These are phyloP conservation scores for Drosophila miranda DNA, from an alignment of 1,140 invertebrate species.

Conservation along the genomic window DNA sequence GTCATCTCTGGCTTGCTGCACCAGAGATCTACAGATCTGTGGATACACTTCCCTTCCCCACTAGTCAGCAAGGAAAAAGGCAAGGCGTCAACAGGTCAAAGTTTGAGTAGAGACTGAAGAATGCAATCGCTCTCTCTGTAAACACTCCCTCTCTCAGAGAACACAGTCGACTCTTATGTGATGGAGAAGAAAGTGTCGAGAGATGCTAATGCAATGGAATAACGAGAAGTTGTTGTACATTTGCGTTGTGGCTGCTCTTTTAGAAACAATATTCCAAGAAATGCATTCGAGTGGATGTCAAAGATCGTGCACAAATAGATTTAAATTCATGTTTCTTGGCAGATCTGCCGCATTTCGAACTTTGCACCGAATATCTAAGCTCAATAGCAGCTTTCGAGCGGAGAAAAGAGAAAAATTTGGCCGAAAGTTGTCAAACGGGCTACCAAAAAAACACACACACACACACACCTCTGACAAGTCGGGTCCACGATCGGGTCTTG, in stretches of 20 bases:
- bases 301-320: slow-evolving; percentile 2
- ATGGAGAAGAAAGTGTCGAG: slow-evolving; percentile 31
- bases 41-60: not conserved
- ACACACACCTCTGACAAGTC: no score
- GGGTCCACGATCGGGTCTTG: no score
- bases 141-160: not conserved
- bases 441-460: slow-evolving; percentile 28
- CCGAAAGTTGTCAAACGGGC: slow-evolving; percentile 46
- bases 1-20: slow-evolving; percentile 2
- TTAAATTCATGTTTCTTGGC: not conserved
- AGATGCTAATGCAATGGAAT: no score
- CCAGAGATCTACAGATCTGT: not conserved
- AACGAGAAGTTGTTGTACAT: no score
- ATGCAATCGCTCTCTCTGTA: not conserved
- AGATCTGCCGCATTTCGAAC: slow-evolving; percentile 24
- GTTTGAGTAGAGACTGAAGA: slow-evolving; percentile 11
- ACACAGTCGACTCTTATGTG: slow-evolving; percentile 8
- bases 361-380: slow-evolving; percentile 49
- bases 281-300: not conserved
- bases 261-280: not conserved
- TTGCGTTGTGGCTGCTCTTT: no score
- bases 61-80: not conserved
- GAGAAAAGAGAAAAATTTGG: slow-evolving; percentile 48
- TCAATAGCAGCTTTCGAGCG: slow-evolving; percentile 24
- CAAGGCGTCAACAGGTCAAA: slow-evolving; percentile 38